Conservation (phyloP, 2,113 vertebrate species). For the Gorsachius goisagi region DNA sequence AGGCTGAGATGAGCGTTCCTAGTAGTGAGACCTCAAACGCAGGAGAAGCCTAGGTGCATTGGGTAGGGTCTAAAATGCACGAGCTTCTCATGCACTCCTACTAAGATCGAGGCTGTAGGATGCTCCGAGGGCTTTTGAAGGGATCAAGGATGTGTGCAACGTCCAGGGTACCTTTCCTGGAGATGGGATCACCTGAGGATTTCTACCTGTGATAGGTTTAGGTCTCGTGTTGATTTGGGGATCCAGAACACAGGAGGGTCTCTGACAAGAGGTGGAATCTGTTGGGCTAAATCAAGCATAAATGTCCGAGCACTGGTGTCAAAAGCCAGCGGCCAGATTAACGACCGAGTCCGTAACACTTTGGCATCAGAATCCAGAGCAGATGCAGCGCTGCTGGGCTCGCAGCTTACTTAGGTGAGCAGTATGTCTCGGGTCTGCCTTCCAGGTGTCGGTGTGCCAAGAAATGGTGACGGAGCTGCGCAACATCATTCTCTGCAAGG, state of each 20-base stretch:
- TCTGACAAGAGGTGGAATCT: neutral
- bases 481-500: constrained; percentile 92
- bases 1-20: neutral
- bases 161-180: neutral
- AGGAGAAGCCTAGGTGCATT: neutral
- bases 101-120: accelerated
- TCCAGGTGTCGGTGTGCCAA: constrained; percentile 91
- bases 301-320: neutral
- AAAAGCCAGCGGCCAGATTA: neutral
- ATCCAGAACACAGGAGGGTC: neutral
- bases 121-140: neutral
- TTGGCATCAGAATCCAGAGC: neutral
- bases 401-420: neutral
- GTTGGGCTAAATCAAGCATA: neutral
- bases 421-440: constrained; percentile 30
- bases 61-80: neutral
- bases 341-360: accelerated
- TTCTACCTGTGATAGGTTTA: neutral
- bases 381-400: neutral
- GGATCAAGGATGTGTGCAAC: neutral
- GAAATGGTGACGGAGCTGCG: constrained; percentile 95
- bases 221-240: neutral
- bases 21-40: neutral
- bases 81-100: accelerated
- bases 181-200: neutral